Evolutionary conservation across 2,797 vertebrate species (phyloP).

Genomic region (Podargus strigoides): DNA sequence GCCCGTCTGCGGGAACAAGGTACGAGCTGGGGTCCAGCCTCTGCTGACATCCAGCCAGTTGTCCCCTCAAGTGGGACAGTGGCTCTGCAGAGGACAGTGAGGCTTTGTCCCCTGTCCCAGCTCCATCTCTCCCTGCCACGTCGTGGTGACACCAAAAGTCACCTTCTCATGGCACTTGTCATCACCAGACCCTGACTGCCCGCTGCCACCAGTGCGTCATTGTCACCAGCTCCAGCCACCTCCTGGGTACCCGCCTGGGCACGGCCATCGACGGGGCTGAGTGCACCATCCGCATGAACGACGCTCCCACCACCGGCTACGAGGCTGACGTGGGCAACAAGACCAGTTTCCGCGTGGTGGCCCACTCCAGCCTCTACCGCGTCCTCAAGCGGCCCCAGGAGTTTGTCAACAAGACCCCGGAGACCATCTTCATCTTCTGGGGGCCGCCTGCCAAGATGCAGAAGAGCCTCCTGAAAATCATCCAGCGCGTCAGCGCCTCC

Average conservation of each 20-base stretch:
- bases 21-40: background rate
- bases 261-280: slow-evolving; percentile 82
- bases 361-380: slow-evolving; percentile 93
- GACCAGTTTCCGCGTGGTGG: slow-evolving; percentile 90
- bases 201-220: slow-evolving; percentile 86
- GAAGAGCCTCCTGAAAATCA: slow-evolving; percentile 84
- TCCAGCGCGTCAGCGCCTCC: slow-evolving; percentile 84
- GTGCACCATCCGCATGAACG: slow-evolving; percentile 97
- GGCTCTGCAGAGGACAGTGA: fast-evolving
- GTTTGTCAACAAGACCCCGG: slow-evolving; percentile 81
- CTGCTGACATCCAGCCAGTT: background rate
- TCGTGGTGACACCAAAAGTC: background rate
- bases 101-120: background rate
- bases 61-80: background rate
- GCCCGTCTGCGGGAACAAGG: slow-evolving; percentile 88
- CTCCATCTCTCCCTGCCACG: background rate
- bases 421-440: slow-evolving; percentile 90
- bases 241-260: slow-evolving; percentile 85
- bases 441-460: slow-evolving; percentile 89
- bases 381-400: slow-evolving; percentile 86
- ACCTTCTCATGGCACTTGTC: background rate
- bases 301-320: slow-evolving; percentile 87
- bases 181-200: slow-evolving; percentile 81
- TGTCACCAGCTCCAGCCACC: slow-evolving; percentile 94
- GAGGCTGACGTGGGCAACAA: slow-evolving; percentile 86